phyloP scores from a whole-genome alignment of 2,888 invertebrate genomes.

The Thelaira solivaga region DNA sequence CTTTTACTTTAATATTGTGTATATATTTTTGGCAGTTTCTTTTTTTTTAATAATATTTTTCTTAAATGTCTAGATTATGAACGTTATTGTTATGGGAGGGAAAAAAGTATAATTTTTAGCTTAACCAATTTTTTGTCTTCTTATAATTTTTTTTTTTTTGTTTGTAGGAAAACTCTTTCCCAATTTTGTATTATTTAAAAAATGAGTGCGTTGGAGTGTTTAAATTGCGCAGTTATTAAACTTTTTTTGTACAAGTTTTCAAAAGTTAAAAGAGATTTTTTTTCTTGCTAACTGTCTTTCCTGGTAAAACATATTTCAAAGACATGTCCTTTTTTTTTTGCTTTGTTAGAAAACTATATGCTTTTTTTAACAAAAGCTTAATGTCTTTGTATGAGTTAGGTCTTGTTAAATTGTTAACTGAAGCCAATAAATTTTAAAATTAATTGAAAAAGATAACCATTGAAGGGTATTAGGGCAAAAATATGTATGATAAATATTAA shows the following conservation, averaged over 20 bases:
- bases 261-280: constrained; percentile 10
- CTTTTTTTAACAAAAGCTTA: not conserved
- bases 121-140: not conserved
- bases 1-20: constrained; percentile 37
- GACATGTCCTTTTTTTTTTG: not conserved
- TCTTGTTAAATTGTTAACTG: not conserved
- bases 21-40: constrained; percentile 27
- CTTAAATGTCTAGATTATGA: constrained; percentile 41
- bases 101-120: not conserved
- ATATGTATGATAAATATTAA: no score
- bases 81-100: not conserved
- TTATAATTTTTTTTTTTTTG: not conserved
- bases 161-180: not conserved
- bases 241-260: constrained; percentile 19
- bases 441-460: not conserved
- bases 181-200: not conserved
- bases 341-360: not conserved
- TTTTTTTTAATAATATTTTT: constrained; percentile 36
- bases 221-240: constrained; percentile 38
- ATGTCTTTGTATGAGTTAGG: not conserved
- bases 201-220: constrained; percentile 36
- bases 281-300: not conserved
- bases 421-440: not conserved
- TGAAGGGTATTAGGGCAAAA: not conserved
- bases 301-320: not conserved